Conservation (phyloP, 2,113 vertebrate species). For the Pseudorectes ferrugineus region DNA sequence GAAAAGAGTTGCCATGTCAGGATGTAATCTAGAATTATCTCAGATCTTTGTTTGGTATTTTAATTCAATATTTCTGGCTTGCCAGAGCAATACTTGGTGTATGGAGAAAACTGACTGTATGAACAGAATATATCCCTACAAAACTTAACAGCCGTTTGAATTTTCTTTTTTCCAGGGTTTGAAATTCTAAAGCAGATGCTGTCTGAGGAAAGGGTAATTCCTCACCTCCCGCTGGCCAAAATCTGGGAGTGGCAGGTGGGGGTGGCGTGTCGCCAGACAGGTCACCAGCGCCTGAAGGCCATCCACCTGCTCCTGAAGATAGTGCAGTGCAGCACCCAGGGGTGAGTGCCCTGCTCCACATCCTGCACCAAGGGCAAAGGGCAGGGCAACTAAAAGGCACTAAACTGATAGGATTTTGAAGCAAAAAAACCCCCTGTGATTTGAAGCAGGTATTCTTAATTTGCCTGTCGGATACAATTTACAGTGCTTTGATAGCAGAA, state of each 20-base stretch:
- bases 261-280: constrained; percentile 91
- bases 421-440: neutral
- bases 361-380: fast-evolving
- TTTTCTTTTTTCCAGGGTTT: constrained; percentile 76
- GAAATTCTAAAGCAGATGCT: constrained; percentile 98
- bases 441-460: neutral
- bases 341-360: constrained; percentile 58
- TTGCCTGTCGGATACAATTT: neutral
- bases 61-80: neutral
- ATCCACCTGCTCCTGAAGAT: constrained; percentile 90
- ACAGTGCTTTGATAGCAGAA: neutral
- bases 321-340: constrained; percentile 79
- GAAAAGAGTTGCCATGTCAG: neutral
- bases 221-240: constrained; percentile 82
- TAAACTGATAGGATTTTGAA: neutral
- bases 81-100: neutral
- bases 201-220: constrained; percentile 83
- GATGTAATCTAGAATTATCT: neutral
- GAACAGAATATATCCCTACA: neutral
- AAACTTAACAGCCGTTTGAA: neutral
- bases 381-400: neutral
- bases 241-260: constrained; percentile 98
- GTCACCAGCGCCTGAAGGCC: constrained; percentile 90
- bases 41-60: neutral
- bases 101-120: neutral